These are phyloP conservation scores for Vanessa atalanta DNA, from an alignment of 1,140 invertebrate genomes.

Conservation along the genomic window DNA sequence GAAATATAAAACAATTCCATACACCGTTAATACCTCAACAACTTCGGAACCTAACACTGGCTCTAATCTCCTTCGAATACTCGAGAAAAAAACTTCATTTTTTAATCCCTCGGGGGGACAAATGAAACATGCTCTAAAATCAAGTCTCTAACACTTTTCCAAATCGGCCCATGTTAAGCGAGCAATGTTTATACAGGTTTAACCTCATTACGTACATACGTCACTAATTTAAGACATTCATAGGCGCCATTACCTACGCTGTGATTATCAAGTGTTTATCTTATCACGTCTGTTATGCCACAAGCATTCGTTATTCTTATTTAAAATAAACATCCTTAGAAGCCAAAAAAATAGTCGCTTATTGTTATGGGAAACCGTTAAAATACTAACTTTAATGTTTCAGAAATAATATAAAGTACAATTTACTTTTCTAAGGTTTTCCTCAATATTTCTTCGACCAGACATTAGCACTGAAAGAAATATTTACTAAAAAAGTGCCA, in stretches of 20 bases:
- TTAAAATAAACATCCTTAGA: neutral
- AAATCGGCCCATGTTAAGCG: slow-evolving; percentile 23
- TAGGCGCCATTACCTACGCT: slow-evolving; percentile 21
- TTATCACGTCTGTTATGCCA: slow-evolving; percentile 2
- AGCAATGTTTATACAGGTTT: slow-evolving; percentile 30
- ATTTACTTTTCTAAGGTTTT: too few relatives aligned
- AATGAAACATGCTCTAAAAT: slow-evolving; percentile 13
- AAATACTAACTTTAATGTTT: neutral
- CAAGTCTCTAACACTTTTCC: slow-evolving; percentile 25
- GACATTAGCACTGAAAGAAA: too few relatives aligned
- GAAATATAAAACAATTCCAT: too few relatives aligned
- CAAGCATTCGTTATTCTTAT: slow-evolving; percentile 1
- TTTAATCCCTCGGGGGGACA: neutral
- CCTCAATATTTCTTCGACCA: too few relatives aligned
- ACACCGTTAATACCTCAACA: too few relatives aligned
- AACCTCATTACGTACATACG: slow-evolving; percentile 26
- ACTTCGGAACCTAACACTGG: too few relatives aligned
- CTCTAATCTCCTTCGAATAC: too few relatives aligned
- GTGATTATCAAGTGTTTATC: slow-evolving; percentile 7
- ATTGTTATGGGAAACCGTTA: neutral
- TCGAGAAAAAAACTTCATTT: neutral
- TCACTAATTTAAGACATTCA: slow-evolving; percentile 24
- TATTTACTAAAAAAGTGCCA: too few relatives aligned
- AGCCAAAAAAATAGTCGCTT: neutral
- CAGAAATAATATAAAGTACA: neutral